A percentile compares a stretch with the other conserved stretches of the same genome.
Conservation (phyloP, 1,140 invertebrate genomes). For the Cherax destructor region DNA sequence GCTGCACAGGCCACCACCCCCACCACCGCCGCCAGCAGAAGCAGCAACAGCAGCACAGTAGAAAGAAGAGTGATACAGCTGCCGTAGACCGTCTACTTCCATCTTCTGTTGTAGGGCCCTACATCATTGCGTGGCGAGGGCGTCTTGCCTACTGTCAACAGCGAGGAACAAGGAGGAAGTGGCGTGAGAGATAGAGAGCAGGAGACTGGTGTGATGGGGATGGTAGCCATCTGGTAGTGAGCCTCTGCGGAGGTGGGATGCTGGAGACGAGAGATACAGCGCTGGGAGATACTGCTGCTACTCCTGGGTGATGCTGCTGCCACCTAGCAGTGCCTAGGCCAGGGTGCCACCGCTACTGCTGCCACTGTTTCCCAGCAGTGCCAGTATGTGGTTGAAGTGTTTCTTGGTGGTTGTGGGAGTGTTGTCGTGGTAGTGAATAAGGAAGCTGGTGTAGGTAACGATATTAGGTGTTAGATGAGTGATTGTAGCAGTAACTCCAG, state of each 20-base stretch:
- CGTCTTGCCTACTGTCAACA: slow-evolving; percentile 8
- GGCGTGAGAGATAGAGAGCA: not conserved
- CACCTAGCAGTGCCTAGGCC: not conserved
- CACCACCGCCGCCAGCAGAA: slow-evolving; percentile 1
- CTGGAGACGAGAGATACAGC: not conserved
- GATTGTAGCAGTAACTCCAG: not conserved
- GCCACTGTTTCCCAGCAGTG: not conserved
- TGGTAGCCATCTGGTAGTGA: slow-evolving; percentile 29
- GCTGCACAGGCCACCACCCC: slow-evolving; percentile 29
- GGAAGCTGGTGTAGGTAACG: not conserved
- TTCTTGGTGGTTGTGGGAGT: not conserved
- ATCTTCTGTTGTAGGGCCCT: slow-evolving; percentile 19
- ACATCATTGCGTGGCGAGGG: not conserved
- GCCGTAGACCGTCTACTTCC: slow-evolving; percentile 22
- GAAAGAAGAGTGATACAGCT: not conserved
- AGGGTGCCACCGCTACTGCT: not conserved
- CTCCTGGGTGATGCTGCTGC: not conserved
- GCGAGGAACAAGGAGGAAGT: not conserved
- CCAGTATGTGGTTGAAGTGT: not conserved
- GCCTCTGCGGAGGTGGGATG: not conserved
- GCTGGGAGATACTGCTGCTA: not conserved
- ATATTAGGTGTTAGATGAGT: not conserved
- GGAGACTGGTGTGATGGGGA: not conserved
- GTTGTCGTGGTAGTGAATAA: not conserved
- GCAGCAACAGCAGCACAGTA: slow-evolving; percentile 2